Evolutionary conservation across 1,140 invertebrate species (phyloP).

Genomic region (Muscidifurax raptorellus): DNA sequence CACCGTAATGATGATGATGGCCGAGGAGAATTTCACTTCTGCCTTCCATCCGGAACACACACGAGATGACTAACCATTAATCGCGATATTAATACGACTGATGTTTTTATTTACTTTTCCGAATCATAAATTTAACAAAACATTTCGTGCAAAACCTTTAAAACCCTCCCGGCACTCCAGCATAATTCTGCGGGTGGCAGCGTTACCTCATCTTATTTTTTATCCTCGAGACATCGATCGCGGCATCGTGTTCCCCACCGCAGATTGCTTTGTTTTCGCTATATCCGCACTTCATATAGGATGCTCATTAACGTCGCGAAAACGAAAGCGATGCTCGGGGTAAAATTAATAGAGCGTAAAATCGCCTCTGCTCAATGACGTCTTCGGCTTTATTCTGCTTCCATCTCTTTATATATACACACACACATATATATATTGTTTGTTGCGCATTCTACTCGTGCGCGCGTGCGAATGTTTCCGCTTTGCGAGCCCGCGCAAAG

Average conservation of each 20-base stretch:
- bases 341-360: constrained; percentile 7
- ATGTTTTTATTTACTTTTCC: too few relatives aligned
- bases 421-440: not conserved
- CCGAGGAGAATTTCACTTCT: too few relatives aligned
- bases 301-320: constrained; percentile 11
- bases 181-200: too few relatives aligned
- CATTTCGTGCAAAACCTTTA: too few relatives aligned
- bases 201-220: not conserved
- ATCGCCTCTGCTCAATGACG: not conserved
- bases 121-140: too few relatives aligned
- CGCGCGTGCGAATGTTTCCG: too few relatives aligned
- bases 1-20: too few relatives aligned
- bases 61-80: too few relatives aligned
- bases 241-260: not conserved
- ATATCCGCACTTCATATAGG: not conserved
- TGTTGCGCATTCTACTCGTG: not conserved
- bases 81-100: too few relatives aligned
- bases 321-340: not conserved
- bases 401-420: not conserved
- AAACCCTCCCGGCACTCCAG: too few relatives aligned
- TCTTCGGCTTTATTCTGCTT: not conserved
- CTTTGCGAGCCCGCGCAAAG: too few relatives aligned
- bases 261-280: not conserved
- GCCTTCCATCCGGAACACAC: too few relatives aligned
- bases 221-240: not conserved